Conservation (phyloP, 2,113 vertebrate species). For the Macroglossus sobrinus region DNA sequence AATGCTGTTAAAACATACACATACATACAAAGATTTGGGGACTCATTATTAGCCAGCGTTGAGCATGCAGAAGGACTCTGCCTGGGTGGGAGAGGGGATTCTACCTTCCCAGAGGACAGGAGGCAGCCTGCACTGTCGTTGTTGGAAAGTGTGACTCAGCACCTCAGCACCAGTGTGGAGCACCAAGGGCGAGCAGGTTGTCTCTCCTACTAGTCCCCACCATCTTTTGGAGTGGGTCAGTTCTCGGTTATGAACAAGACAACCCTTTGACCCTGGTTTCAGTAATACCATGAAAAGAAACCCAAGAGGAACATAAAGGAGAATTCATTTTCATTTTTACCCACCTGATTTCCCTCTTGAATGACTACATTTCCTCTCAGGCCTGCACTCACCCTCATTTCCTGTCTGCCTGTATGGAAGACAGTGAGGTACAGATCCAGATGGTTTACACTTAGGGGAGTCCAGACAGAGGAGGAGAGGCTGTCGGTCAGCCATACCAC, state of each 20-base stretch:
- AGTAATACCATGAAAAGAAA: not conserved
- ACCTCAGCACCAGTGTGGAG: not conserved
- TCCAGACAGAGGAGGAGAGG: not conserved
- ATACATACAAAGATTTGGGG: not conserved
- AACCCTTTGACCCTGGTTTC: conserved; percentile 21
- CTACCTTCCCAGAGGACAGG: not conserved
- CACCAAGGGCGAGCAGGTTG: rapidly evolving
- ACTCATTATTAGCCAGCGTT: not conserved
- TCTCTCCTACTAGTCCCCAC: not conserved
- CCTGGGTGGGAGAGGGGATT: not conserved
- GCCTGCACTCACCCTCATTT: rapidly evolving
- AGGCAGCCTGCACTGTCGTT: not conserved
- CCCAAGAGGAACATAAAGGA: not conserved
- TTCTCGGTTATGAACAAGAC: not conserved
- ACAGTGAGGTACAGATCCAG: not conserved
- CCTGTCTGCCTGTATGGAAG: not conserved
- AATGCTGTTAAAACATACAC: not conserved
- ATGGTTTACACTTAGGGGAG: not conserved
- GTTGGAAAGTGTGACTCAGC: not conserved
- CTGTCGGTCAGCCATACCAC: rapidly evolving
- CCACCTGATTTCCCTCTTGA: not conserved
- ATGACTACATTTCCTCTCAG: not conserved
- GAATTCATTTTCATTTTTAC: not conserved
- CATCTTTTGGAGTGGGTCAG: not conserved
- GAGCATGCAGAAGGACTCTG: not conserved